Evolutionary conservation across 2,113 vertebrate genomes (phyloP), one percentile per base, ranked within the genome.

Genomic region (Leuciscus idus): DNA sequence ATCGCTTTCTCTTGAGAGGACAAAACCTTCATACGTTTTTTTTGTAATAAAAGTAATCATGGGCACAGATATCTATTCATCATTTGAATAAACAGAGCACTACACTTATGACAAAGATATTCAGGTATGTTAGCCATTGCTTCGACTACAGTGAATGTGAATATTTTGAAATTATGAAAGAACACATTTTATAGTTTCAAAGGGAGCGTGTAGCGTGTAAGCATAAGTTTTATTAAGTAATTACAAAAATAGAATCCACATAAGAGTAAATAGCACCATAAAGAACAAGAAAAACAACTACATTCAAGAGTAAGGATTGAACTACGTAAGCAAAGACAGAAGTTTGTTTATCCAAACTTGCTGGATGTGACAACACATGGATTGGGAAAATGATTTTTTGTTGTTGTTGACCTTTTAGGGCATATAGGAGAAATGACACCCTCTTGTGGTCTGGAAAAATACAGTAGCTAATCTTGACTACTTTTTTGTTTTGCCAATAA

Each of bases 1-100:
- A 94, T 97, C 96, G 66, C 74, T 96, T 88, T 98, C 96, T 64
- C 91, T 43, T 98, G 84, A 96, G 96, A 98, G 91, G 96, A 98
- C 89, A 96, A 95, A 91, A 95, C 94, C 92, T 97, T 98, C 92
- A 89, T 93, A 75, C 0, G 43, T 96, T 96, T 1, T 97, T 97
- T 95, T 95, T 94, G 85, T 97, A 95, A 96, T 87, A 81, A 72
- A 80, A 78, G 84, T 48, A 77, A 78, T 87, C 84, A 52, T 46
- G 81, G 74, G 43, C 73, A 79, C 83, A 88, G 77, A 82, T 86
- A 85, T 66, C 81, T 89, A 85, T n/a, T 73, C 19, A 57, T 80
- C 52, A n/a, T n/a, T 52, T 88, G 59, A 75, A 61, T 33, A 19
- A 17, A 13, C 30, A 59, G 19, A 79, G 76, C 76, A 36, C 76